phyloP scores from a whole-genome alignment of 2,113 vertebrate genomes.

The Actenoides lindsayi region DNA sequence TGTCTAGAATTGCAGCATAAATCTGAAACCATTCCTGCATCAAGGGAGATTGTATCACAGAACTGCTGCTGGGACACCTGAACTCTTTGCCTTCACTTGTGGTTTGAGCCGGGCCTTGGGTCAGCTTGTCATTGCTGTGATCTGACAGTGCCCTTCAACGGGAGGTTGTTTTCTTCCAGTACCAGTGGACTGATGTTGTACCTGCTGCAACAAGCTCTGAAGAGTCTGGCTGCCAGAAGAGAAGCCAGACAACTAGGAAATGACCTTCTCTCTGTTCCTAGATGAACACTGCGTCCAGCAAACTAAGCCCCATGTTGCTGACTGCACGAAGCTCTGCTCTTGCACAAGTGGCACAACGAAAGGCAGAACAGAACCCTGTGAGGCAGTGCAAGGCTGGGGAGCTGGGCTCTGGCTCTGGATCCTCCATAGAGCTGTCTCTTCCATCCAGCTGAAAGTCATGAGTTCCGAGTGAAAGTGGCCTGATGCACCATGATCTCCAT shows the following conservation, averaged over 20 bases:
- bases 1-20: background rate
- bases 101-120: background rate
- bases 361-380: background rate
- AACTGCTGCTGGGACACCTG: background rate
- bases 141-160: background rate
- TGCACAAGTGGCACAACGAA: background rate
- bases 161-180: background rate
- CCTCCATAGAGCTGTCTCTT: background rate
- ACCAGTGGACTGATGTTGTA: too few species aligned
- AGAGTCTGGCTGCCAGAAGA: background rate
- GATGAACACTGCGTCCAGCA: background rate
- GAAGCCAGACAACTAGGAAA: background rate
- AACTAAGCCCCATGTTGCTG: fast-evolving
- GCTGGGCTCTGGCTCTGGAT: background rate
- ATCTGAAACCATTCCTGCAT: background rate
- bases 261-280: background rate
- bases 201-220: background rate
- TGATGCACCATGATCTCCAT: background rate
- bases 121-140: background rate
- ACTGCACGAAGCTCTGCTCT: background rate
- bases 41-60: background rate
- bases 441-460: background rate
- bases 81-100: background rate
- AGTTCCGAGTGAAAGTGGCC: background rate
- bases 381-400: background rate